phyloP scores from a whole-genome alignment of 2,797 vertebrate genomes.

The Hypotaenidia philippensis region DNA sequence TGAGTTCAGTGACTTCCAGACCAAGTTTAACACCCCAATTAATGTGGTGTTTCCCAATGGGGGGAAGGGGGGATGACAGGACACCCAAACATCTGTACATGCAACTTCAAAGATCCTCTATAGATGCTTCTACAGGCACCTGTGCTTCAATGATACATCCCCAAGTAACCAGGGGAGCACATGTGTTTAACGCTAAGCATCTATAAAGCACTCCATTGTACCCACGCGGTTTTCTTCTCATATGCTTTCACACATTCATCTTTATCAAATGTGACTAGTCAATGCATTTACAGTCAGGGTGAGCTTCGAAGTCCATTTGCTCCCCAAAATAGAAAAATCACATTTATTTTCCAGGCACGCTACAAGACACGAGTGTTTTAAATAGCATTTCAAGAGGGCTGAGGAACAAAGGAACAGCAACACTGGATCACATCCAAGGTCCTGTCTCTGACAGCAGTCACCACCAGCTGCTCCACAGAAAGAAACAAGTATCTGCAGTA shows the following conservation, averaged over 20 bases:
- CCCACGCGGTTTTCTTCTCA: neutral
- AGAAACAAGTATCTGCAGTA: conserved; percentile 24
- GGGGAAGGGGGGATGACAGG: neutral
- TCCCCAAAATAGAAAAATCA: neutral
- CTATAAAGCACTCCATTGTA: neutral
- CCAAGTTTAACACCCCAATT: neutral
- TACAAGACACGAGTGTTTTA: conserved; percentile 5
- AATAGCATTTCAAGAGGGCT: neutral
- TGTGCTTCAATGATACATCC: neutral
- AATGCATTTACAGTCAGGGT: neutral
- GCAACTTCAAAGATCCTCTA: neutral
- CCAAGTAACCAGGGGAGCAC: neutral
- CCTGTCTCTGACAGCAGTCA: conserved; percentile 57
- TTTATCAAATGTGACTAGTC: neutral
- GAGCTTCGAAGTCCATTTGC: neutral
- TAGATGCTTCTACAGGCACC: neutral
- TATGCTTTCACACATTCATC: neutral
- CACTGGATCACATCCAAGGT: conserved; percentile 42
- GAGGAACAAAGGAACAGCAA: conserved; percentile 58
- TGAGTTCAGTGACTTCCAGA: neutral
- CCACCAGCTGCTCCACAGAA: conserved; percentile 56
- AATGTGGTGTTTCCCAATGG: accelerated
- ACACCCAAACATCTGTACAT: neutral
- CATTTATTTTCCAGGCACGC: neutral
- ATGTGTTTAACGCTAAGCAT: neutral